Conservation (phyloP, 2,888 invertebrate species). For the Clunio marinus region DNA sequence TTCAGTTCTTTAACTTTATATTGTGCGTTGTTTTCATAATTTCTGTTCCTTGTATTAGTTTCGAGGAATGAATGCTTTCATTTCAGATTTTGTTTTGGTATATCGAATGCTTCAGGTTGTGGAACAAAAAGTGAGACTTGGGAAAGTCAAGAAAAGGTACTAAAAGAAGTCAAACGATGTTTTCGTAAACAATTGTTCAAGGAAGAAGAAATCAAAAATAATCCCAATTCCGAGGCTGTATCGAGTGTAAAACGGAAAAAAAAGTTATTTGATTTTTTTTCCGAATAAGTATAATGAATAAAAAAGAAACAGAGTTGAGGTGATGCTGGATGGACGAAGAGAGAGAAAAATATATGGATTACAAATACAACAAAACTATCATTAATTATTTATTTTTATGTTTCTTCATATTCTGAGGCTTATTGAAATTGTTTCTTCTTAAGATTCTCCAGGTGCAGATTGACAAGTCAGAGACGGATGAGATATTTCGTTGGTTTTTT, state of each 20-base stretch:
- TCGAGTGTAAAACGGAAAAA: neutral
- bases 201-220: no score
- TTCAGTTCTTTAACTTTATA: no score
- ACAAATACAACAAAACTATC: neutral
- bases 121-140: neutral
- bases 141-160: neutral
- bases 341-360: neutral
- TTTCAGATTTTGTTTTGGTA: neutral
- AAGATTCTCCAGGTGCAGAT: conserved; percentile 1
- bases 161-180: neutral
- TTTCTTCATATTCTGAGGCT: conserved; percentile 7
- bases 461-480: neutral
- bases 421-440: neutral
- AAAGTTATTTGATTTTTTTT: neutral
- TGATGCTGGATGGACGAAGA: conserved; percentile 4
- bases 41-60: neutral
- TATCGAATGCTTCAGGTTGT: neutral
- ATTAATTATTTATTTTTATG: conserved; percentile 10
- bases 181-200: neutral
- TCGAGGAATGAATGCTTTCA: neutral
- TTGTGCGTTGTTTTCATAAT: conserved; percentile 4
- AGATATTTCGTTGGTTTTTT: no score
- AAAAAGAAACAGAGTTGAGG: conserved; percentile 5
- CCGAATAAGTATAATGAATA: neutral
- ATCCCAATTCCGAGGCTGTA: no score